A percentile compares a stretch with the other conserved stretches of the same genome.
Evolutionary conservation across 2,888 invertebrate genomes (phyloP).

Genomic region (Athetis lepigone): DNA sequence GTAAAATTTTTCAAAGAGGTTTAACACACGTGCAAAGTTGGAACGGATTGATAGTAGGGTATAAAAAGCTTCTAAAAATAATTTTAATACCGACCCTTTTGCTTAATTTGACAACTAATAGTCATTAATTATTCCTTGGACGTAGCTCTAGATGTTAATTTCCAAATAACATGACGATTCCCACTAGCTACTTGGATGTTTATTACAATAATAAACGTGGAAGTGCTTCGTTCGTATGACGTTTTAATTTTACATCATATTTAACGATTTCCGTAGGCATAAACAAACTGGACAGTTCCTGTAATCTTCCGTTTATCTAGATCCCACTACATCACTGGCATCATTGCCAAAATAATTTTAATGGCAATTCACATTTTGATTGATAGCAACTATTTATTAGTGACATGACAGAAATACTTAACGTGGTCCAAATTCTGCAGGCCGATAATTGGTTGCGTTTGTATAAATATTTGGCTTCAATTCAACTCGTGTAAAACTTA

Average conservation of each 20-base stretch:
- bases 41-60: no score
- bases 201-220: conserved; percentile 1
- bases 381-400: conserved; percentile 52
- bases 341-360: conserved; percentile 44
- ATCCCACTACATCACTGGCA: conserved; percentile 6
- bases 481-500: conserved; percentile 42
- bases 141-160: no score
- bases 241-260: conserved; percentile 11
- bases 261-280: conserved; percentile 15
- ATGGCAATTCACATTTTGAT: conserved; percentile 42
- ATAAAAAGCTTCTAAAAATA: no score
- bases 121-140: no score
- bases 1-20: no score
- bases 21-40: no score
- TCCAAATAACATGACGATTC: background rate
- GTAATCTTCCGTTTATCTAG: conserved; percentile 19
- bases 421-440: conserved; percentile 35
- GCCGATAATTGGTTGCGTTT: conserved; percentile 54
- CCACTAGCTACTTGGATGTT: background rate
- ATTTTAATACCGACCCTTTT: no score
- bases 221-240: conserved; percentile 17
- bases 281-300: conserved; percentile 24
- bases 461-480: conserved; percentile 51
- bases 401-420: conserved; percentile 38
- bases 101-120: no score